phyloP scores from a whole-genome alignment of 2,113 vertebrate genomes.

The Rattus rattus region DNA sequence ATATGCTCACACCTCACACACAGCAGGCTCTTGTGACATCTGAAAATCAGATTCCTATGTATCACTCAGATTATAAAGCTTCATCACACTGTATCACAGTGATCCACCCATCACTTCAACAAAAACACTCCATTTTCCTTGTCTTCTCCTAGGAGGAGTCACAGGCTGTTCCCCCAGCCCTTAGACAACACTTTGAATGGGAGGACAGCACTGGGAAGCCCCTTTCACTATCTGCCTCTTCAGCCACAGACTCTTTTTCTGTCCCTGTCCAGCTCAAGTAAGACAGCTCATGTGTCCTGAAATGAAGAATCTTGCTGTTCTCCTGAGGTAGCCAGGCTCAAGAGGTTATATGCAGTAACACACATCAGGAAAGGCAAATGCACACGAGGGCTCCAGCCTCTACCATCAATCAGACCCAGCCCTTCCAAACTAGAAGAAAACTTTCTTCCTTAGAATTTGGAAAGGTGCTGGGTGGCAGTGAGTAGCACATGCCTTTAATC shows the following conservation, averaged over 20 bases:
- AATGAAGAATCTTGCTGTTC: not conserved
- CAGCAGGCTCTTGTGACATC: not conserved
- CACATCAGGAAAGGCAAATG: not conserved
- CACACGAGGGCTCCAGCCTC: not conserved
- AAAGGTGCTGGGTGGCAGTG: not conserved
- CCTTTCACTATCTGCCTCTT: not conserved
- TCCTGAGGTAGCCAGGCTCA: not conserved
- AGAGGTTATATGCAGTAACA: not conserved
- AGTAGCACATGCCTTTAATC: too few species aligned
- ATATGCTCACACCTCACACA: not conserved
- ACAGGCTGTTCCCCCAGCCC: not conserved
- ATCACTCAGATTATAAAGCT: constrained; percentile 44
- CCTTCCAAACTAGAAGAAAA: not conserved
- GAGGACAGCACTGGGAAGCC: not conserved
- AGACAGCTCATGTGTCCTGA: not conserved
- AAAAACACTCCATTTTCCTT: not conserved
- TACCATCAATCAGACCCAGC: not conserved
- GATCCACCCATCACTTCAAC: not conserved
- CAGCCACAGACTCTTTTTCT: not conserved
- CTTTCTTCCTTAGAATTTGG: not conserved
- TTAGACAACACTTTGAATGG: not conserved
- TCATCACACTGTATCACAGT: not conserved
- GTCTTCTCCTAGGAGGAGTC: not conserved
- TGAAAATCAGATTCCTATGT: not conserved
- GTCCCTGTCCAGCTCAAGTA: not conserved